phyloP scores from a whole-genome alignment of 2,113 vertebrate genomes.

The Trogon surrucura region DNA sequence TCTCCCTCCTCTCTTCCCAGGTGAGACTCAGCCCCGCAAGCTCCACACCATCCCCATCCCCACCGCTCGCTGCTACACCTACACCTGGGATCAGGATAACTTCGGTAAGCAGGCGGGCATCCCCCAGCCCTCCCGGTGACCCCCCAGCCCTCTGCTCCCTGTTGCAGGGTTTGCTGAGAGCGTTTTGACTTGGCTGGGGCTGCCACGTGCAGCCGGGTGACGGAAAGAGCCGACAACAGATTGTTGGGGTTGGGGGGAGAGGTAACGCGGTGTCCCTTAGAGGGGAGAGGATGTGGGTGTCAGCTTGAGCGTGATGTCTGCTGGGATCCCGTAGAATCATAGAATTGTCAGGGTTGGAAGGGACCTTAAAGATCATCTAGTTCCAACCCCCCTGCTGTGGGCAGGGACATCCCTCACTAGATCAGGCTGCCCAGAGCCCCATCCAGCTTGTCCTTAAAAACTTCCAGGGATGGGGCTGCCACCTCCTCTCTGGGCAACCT shows the following conservation, averaged over 20 bases:
- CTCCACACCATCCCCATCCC: slow-evolving; percentile 88
- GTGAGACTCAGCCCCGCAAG: slow-evolving; percentile 61
- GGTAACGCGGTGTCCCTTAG: neutral
- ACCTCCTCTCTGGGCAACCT: no score
- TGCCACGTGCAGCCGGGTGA: neutral
- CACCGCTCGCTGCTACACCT: slow-evolving; percentile 86
- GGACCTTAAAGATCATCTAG: no score
- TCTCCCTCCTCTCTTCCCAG: slow-evolving; percentile 38
- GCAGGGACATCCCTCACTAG: no score
- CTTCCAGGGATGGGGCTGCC: no score
- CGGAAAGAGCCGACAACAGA: neutral
- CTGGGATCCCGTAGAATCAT: neutral
- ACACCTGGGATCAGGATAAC: slow-evolving; percentile 94
- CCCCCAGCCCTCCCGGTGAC: no score
- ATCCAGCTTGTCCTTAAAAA: no score
- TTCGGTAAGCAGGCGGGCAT: slow-evolving; percentile 82
- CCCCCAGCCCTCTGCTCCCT: neutral
- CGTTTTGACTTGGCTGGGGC: rapidly evolving
- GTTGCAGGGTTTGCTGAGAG: rapidly evolving
- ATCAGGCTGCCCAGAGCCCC: no score
- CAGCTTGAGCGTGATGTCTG: neutral
- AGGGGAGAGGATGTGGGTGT: neutral
- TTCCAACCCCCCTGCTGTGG: no score
- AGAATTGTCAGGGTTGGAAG: no score
- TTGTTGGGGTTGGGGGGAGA: neutral